These are phyloP conservation scores for Rhopilema esculentum DNA, from an alignment of 30 jellyfish, hydroid and myxozoan genomes.

Conservation along the genomic window DNA sequence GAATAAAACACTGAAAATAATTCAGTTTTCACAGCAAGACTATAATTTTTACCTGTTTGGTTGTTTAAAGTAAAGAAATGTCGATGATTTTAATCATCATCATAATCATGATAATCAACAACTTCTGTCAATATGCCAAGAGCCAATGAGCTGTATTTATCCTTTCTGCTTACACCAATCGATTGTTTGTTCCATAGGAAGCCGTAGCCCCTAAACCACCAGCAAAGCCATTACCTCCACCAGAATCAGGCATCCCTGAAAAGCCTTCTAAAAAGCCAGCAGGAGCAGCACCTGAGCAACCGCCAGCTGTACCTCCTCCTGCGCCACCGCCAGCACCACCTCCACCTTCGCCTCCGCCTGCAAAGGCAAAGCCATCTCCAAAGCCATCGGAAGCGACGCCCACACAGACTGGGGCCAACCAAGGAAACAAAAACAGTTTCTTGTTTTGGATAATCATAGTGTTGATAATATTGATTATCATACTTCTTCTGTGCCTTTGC, in stretches of 20 bases:
- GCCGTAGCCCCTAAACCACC: background rate
- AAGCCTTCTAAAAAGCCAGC: constrained; percentile 20
- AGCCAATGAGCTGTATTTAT: no score
- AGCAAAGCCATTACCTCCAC: constrained; percentile 22
- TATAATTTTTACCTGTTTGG: no score
- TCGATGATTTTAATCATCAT: no score
- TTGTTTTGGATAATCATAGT: constrained; percentile 62
- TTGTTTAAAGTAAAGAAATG: no score
- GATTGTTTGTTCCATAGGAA: background rate
- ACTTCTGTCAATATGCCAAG: no score
- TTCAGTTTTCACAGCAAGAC: no score
- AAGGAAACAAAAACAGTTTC: constrained; percentile 43
- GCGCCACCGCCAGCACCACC: constrained; percentile 67
- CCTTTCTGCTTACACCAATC: no score
- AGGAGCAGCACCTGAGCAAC: constrained; percentile 11
- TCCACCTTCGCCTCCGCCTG: constrained; percentile 55
- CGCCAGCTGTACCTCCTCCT: constrained; percentile 42
- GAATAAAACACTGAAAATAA: no score
- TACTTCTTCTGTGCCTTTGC: constrained; percentile 72
- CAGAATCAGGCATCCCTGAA: constrained; percentile 40
- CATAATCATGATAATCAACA: no score
- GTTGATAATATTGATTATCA: constrained; percentile 67
- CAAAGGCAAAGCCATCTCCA: constrained; percentile 53
- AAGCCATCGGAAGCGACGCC: constrained; percentile 43
- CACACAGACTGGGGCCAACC: constrained; percentile 24